A percentile compares a stretch with the other conserved stretches of the same genome.
Conservation (phyloP, 2,113 vertebrate species). For the Ptychochromis oligacanthus region DNA sequence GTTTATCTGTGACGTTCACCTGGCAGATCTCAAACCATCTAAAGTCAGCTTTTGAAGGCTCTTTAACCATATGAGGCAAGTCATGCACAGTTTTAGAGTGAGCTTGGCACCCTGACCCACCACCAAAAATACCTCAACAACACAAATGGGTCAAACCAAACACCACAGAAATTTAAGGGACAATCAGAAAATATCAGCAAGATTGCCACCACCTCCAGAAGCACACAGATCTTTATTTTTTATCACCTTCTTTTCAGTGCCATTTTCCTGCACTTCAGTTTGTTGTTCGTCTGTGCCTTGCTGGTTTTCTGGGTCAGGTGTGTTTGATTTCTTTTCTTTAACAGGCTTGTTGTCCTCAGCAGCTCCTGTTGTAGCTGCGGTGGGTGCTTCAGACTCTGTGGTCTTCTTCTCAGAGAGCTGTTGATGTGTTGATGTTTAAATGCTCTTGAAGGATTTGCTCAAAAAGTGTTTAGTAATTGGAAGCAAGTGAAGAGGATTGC, state of each 20-base stretch:
- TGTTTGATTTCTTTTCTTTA: constrained; percentile 12
- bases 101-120: neutral
- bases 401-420: constrained; percentile 42
- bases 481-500: neutral
- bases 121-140: neutral
- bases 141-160: neutral
- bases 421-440: constrained; percentile 1
- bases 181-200: neutral
- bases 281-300: neutral
- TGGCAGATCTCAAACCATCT: constrained; percentile 16
- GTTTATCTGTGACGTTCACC: neutral
- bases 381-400: neutral
- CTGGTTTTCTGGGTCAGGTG: constrained; percentile 20
- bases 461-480: neutral
- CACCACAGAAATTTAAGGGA: neutral
- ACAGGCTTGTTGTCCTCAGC: constrained; percentile 1
- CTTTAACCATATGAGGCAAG: neutral
- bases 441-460: neutral
- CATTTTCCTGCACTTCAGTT: constrained; percentile 16
- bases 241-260: constrained; percentile 55
- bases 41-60: neutral
- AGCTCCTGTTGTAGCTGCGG: neutral
- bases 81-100: neutral
- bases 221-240: neutral
- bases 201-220: constrained; percentile 21